Evolutionary conservation across 2,888 invertebrate genomes (phyloP).

Genomic region (Coelinius sp.): DNA sequence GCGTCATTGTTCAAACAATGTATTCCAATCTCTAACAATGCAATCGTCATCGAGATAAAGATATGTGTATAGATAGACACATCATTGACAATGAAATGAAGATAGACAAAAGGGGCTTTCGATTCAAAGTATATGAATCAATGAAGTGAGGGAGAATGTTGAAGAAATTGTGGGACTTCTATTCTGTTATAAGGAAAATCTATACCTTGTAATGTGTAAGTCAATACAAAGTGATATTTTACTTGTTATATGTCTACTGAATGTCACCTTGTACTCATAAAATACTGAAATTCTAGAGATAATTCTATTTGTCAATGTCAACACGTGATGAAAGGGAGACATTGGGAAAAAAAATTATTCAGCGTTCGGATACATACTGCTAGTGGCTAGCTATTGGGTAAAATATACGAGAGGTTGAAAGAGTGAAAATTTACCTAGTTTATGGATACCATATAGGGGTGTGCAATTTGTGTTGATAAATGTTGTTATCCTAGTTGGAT

Average conservation of each 20-base stretch:
- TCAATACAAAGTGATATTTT: neutral
- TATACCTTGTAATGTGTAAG: neutral
- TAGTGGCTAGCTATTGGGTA: neutral
- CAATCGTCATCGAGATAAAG: slow-evolving; percentile 62
- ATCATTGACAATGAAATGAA: slow-evolving; percentile 30
- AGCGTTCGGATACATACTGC: neutral
- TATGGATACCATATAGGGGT: too few relatives aligned
- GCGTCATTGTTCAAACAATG: slow-evolving; percentile 64
- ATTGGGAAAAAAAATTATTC: neutral
- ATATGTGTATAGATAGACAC: slow-evolving; percentile 48
- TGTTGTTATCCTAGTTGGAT: too few relatives aligned
- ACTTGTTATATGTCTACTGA: neutral
- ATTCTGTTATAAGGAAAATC: slow-evolving; percentile 26
- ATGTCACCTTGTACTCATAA: neutral
- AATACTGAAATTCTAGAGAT: neutral
- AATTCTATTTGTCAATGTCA: neutral
- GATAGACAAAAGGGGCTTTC: neutral
- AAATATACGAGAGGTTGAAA: neutral
- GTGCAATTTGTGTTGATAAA: too few relatives aligned
- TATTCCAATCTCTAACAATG: slow-evolving; percentile 61
- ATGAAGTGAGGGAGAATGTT: neutral
- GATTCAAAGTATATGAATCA: neutral
- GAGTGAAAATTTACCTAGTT: neutral
- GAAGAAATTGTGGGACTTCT: neutral
- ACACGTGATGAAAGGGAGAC: neutral